Base-by-base conservation (phyloP, 2,113 vertebrate species). In the Centropus bengalensis region DNA sequence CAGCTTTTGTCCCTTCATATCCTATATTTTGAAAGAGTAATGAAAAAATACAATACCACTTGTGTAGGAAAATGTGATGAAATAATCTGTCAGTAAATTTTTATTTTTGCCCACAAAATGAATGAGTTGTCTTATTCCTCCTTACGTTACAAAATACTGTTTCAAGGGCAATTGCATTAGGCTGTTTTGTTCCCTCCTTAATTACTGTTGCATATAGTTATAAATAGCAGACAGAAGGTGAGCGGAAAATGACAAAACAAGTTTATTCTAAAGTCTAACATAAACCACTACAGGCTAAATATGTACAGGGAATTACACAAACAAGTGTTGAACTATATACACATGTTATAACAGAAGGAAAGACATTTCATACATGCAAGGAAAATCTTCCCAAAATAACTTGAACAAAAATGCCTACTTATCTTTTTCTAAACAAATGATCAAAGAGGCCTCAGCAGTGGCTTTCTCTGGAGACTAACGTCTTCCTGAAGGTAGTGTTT, bases 221-320 rank as follows among this genome's bases (percentile, higher is more conserved):
- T 94, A 96, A 96, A 97, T 95, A 97, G 94, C 79, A 91, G 95
- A 97, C 95, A 97, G 96, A 97, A 97, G 95, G 96, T 97, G 90
- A 96, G 95, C 12, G 3, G 94, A 96, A 96, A 95, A 96, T 95
- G 95, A 96, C 96, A 97, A 96, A 96, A 97, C 95, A 97, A 95
- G 94, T 96, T 97, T 97, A 94, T 97, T 96, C 91, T 93, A 68
- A 96, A 93, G 91, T 95, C 95, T 96, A 96, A 97, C 95, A 94
- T 96, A 96, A 96, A 97, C 56, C 90, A 97, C 96, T 97, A 95
- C 94, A 75, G 95, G 95, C 91, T 96, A 96, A 96, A 97, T 96
- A 94, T 71, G 94, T 94, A 96, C 85, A 86, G 93, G 91, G 93
- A 95, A 93, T 96, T 97, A 96, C 89, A 96, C 91, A 96, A 96